Evolutionary conservation across 30 jellyfish, hydroid and myxozoan species (phyloP).

Genomic region (Turritopsis dohrnii): DNA sequence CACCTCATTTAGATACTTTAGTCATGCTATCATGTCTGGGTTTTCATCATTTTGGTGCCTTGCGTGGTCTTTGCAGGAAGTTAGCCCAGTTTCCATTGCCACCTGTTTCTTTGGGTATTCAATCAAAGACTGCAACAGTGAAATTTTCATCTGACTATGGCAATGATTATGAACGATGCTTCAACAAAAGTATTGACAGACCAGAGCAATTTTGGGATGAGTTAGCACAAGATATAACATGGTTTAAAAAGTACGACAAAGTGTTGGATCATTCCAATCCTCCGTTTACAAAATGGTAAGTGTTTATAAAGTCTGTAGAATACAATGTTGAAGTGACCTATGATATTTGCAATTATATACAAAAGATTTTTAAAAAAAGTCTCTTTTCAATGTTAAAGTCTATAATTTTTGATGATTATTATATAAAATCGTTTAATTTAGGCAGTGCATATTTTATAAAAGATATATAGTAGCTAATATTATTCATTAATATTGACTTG

Average conservation of each 20-base stretch:
- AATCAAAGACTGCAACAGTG: neutral
- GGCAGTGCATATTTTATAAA: too few relatives aligned
- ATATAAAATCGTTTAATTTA: too few relatives aligned
- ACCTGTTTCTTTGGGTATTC: neutral
- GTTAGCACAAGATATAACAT: conserved; percentile 51
- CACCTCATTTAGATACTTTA: too few relatives aligned
- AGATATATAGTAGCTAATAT: too few relatives aligned
- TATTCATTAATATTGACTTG: too few relatives aligned
- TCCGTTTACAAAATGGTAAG: conserved; percentile 84
- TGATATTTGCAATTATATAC: too few relatives aligned
- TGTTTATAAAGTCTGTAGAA: neutral
- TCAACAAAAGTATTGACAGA: conserved; percentile 43
- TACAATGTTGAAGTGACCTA: too few relatives aligned
- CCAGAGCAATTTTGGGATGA: conserved; percentile 86
- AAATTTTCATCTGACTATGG: neutral
- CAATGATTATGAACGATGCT: conserved; percentile 36
- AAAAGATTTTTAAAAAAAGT: too few relatives aligned
- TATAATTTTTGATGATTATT: too few relatives aligned
- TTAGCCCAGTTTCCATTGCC: neutral
- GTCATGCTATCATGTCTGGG: neutral
- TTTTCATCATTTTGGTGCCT: neutral
- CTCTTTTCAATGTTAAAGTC: too few relatives aligned
- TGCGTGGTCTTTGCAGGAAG: neutral
- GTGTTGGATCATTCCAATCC: conserved; percentile 66
- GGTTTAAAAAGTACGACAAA: conserved; percentile 58